These are phyloP conservation scores for Atrina japonica DNA, from an alignment of 2,888 invertebrate species.

Conservation along the genomic window DNA sequence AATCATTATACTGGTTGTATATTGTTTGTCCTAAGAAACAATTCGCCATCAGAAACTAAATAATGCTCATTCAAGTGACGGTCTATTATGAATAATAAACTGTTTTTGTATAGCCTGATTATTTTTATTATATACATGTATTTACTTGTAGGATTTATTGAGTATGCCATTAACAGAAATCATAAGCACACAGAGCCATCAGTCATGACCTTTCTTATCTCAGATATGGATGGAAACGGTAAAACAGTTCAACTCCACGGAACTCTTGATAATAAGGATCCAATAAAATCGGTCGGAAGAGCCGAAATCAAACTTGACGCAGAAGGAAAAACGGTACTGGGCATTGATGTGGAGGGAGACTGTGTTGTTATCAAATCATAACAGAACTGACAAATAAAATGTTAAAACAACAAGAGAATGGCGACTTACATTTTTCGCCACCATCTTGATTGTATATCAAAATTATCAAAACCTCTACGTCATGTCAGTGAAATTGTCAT, in stretches of 20 bases:
- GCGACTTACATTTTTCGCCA: too few species aligned
- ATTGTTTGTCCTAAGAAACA: too few species aligned
- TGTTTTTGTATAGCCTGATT: too few species aligned
- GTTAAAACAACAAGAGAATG: too few species aligned
- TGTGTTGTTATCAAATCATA: constrained; percentile 63
- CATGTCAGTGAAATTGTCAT: background rate
- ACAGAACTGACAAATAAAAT: background rate
- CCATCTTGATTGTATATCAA: too few species aligned
- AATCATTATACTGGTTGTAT: too few species aligned
- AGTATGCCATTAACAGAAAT: constrained; percentile 47
- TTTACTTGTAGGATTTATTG: constrained; percentile 40
- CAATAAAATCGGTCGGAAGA: constrained; percentile 52
- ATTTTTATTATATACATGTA: too few species aligned
- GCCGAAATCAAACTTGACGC: constrained; percentile 53
- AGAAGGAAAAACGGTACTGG: constrained; percentile 46
- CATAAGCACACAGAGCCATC: constrained; percentile 41
- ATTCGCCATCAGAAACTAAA: too few species aligned
- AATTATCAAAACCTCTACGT: too few species aligned
- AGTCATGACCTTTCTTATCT: constrained; percentile 39
- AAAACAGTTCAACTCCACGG: constrained; percentile 41
- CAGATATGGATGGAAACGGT: constrained; percentile 43
- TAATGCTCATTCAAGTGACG: too few species aligned
- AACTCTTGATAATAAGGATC: constrained; percentile 50
- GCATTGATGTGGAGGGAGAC: constrained; percentile 59
- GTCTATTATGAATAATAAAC: too few species aligned